A percentile compares a stretch with the other conserved stretches of the same genome.
Evolutionary conservation across 2,797 vertebrate species (phyloP).

Genomic region (Alectoris magna): DNA sequence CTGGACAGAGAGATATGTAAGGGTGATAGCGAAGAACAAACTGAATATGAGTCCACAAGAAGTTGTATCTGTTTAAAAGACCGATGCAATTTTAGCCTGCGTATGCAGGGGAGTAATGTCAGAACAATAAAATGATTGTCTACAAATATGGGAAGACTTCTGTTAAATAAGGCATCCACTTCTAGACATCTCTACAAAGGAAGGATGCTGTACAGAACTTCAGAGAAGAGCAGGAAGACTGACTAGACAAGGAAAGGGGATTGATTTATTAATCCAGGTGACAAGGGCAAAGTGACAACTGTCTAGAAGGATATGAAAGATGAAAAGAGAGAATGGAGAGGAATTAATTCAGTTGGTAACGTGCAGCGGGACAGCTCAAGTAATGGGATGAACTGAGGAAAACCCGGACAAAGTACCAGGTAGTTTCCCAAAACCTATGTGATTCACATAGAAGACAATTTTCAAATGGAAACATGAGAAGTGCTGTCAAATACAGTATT

Average conservation of each 20-base stretch:
- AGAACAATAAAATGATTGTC: conserved; percentile 10
- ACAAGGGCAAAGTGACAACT: neutral
- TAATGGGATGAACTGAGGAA: neutral
- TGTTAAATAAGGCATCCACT: neutral
- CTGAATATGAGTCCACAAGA: neutral
- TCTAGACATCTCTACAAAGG: neutral
- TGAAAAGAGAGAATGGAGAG: neutral
- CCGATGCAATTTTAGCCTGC: neutral
- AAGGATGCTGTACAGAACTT: conserved; percentile 2
- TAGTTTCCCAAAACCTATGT: neutral
- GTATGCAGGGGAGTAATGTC: neutral
- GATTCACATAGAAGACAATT: neutral
- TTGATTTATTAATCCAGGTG: neutral
- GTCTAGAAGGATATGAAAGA: neutral
- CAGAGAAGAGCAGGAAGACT: conserved; percentile 19
- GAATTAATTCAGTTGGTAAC: neutral
- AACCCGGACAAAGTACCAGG: neutral
- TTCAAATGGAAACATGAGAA: conserved; percentile 12
- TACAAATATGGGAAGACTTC: neutral
- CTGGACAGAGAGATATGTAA: neutral
- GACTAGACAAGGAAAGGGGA: neutral
- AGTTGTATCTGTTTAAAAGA: conserved; percentile 41
- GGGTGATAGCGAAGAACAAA: conserved; percentile 20
- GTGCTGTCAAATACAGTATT: neutral
- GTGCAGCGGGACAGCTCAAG: neutral